These are phyloP conservation scores for Mesoclemmys tuberculata DNA, from an alignment of 2,113 vertebrate species.

Conservation along the genomic window DNA sequence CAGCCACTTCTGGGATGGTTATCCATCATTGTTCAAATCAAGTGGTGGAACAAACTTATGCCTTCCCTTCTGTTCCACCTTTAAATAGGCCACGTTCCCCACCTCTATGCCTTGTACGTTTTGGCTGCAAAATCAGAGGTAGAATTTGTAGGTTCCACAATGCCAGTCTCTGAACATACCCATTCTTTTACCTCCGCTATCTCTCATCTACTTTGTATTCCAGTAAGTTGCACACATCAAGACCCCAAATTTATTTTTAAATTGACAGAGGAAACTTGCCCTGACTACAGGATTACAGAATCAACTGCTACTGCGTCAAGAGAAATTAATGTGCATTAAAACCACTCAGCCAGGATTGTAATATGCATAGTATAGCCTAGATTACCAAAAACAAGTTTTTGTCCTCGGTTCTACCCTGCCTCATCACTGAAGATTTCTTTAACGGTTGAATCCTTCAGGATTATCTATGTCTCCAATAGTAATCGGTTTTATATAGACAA, in stretches of 20 bases:
- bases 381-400: not conserved
- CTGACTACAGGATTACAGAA: not conserved
- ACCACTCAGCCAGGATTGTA: not conserved
- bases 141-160: too few relatives aligned
- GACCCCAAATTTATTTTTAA: not conserved
- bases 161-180: too few relatives aligned
- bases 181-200: not conserved
- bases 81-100: too few relatives aligned
- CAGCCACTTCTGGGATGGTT: not conserved
- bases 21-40: too few relatives aligned
- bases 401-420: not conserved
- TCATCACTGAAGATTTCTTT: too few relatives aligned
- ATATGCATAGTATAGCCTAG: accelerated
- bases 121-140: too few relatives aligned
- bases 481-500: too few relatives aligned
- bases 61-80: too few relatives aligned
- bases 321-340: not conserved
- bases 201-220: not conserved
- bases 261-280: conserved; percentile 41
- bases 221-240: not conserved
- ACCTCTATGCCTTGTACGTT: too few relatives aligned
- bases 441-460: too few relatives aligned
- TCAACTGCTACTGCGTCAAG: not conserved
- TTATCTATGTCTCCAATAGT: too few relatives aligned
- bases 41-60: too few relatives aligned